Evolutionary conservation across 2,888 invertebrate genomes (phyloP).

Genomic region (Homarus gammarus): DNA sequence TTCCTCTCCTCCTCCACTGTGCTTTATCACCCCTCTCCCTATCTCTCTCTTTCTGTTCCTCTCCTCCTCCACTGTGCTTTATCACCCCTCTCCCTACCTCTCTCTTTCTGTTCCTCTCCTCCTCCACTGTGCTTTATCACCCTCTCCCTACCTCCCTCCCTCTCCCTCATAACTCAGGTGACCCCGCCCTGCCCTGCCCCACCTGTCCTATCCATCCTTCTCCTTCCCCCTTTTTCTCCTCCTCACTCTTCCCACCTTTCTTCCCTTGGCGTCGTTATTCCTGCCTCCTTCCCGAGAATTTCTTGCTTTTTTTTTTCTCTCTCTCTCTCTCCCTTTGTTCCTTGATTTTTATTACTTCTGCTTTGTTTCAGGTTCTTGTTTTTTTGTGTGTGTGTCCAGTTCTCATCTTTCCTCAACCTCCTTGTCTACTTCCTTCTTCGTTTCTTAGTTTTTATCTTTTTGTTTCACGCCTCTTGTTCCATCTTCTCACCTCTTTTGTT

Average conservation of each 20-base stretch:
- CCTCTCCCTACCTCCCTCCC: not conserved
- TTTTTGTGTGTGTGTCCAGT: too few species aligned
- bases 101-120: not conserved
- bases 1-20: too few species aligned
- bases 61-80: too few species aligned
- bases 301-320: not conserved
- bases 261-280: not conserved
- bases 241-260: not conserved
- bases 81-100: not conserved
- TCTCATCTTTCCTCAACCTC: too few species aligned
- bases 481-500: too few species aligned
- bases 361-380: not conserved
- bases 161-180: not conserved
- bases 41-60: too few species aligned
- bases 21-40: too few species aligned
- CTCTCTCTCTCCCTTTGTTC: not conserved
- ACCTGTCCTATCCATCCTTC: not conserved
- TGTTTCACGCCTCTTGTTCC: too few species aligned
- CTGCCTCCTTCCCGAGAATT: not conserved
- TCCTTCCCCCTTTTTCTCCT: not conserved
- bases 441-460: too few species aligned
- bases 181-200: not conserved
- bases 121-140: not conserved
- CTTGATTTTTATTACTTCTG: not conserved
- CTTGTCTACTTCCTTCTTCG: too few species aligned